Conservation (phyloP, 2,797 vertebrate species). For the Hapalemur alaotrensis region DNA sequence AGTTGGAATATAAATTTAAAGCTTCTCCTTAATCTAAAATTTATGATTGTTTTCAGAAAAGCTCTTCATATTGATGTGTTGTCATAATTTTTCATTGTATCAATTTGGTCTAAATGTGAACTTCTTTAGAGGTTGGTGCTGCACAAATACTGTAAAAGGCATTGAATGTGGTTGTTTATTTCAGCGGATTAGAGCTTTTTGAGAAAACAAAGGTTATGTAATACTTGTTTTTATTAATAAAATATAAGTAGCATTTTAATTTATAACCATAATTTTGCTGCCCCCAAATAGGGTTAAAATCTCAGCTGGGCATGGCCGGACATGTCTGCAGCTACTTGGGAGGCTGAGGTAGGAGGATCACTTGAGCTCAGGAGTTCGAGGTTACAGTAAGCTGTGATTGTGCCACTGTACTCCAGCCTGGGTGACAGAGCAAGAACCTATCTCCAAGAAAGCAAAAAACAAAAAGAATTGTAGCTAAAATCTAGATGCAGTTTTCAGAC, state of each 20-base stretch:
- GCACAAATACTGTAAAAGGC: neutral
- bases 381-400: neutral
- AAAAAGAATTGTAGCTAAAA: neutral
- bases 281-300: neutral
- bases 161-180: neutral
- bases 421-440: neutral
- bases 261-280: neutral
- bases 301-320: neutral
- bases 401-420: neutral
- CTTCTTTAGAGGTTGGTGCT: neutral
- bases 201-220: neutral
- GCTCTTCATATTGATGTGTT: neutral
- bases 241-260: neutral
- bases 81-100: neutral
- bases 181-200: neutral
- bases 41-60: neutral
- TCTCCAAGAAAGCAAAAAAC: neutral
- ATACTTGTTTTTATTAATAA: neutral
- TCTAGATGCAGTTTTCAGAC: neutral
- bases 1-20: neutral
- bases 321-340: neutral
- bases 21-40: neutral
- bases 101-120: neutral
- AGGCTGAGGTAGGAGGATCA: neutral
- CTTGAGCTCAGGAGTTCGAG: neutral